Conservation (phyloP, 2,113 vertebrate genomes). For the Ictidomys tridecemlineatus region DNA sequence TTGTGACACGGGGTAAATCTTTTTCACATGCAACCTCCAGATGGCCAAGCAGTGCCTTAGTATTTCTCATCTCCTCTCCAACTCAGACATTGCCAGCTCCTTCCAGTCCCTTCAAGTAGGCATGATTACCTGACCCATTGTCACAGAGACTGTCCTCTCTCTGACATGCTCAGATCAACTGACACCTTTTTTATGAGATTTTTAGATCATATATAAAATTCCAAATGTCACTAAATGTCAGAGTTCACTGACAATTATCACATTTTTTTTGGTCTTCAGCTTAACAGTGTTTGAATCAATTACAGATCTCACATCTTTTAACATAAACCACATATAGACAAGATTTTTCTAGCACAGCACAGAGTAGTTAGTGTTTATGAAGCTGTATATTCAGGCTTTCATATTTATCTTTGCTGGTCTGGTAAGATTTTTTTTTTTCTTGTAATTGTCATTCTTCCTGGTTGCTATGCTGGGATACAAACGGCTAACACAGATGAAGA, state of each 20-base stretch:
- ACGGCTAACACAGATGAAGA: not conserved
- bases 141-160: not conserved
- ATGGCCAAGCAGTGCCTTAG: not conserved
- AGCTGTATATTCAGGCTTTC: not conserved
- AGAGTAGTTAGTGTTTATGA: not conserved
- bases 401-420: not conserved
- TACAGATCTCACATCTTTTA: constrained; percentile 9
- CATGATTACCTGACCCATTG: not conserved
- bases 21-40: not conserved
- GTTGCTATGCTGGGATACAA: not conserved
- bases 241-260: constrained; percentile 16
- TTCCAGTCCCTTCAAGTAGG: not conserved
- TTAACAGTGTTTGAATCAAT: not conserved
- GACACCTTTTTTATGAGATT: not conserved
- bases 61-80: not conserved
- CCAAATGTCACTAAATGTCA: constrained; percentile 33
- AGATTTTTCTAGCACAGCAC: not conserved
- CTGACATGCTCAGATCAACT: not conserved
- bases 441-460: constrained; percentile 28
- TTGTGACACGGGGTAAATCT: not conserved
- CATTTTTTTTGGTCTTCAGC: not conserved
- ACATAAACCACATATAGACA: not conserved
- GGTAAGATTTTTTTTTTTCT: not conserved
- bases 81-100: not conserved
- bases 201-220: constrained; percentile 27